Conservation (phyloP, 2,113 vertebrate genomes). For the Pungitius pungitius region DNA sequence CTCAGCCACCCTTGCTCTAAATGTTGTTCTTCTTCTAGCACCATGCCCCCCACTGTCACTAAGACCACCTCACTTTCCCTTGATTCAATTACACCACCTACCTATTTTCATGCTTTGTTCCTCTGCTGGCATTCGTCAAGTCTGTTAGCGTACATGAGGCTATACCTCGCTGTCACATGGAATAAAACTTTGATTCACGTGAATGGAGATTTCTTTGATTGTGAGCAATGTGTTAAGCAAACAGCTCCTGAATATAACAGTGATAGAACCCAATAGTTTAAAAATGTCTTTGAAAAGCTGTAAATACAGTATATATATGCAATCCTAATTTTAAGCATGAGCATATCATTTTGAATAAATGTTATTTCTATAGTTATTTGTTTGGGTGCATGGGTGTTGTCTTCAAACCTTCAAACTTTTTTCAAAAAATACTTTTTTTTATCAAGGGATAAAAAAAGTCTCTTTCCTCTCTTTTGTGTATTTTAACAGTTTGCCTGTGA, state of each 20-base stretch:
- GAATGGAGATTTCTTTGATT: conserved; percentile 1
- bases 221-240: not conserved
- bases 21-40: conserved; percentile 56
- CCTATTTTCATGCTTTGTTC: conserved; percentile 45
- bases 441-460: conserved; percentile 33
- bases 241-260: no score
- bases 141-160: conserved; percentile 32
- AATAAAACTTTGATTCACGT: conserved; percentile 12
- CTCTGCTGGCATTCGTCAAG: conserved; percentile 50
- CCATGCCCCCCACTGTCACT: conserved; percentile 37
- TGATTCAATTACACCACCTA: conserved; percentile 56
- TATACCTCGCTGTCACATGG: conserved; percentile 6
- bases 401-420: conserved; percentile 43
- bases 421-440: conserved; percentile 51
- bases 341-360: not conserved
- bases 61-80: conserved; percentile 27
- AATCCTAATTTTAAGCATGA: not conserved
- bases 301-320: no score
- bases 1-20: conserved; percentile 52
- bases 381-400: conserved; percentile 49
- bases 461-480: conserved; percentile 56
- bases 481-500: conserved; percentile 70
- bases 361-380: conserved; percentile 19
- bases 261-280: not conserved
- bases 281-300: not conserved